Conservation (phyloP, 2,797 vertebrate species). For the Onychomys torridus region DNA sequence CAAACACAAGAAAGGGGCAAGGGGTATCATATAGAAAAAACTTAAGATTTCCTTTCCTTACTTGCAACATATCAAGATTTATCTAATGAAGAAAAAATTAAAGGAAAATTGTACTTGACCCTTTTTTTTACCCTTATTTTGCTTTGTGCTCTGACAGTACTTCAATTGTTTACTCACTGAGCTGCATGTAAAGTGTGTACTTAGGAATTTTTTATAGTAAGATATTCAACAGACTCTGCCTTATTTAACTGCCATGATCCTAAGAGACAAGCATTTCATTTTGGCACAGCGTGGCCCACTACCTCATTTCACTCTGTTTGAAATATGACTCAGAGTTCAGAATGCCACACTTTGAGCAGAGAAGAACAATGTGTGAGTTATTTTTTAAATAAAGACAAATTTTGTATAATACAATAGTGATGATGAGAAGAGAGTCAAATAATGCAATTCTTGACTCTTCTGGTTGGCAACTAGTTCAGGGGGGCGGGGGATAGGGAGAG, state of each 20-base stretch:
- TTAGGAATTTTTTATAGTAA: conserved; percentile 64
- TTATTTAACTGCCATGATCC: conserved; percentile 64
- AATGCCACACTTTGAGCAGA: conserved; percentile 65
- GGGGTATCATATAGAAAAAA: conserved; percentile 53
- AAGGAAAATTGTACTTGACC: background rate
- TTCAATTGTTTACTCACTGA: conserved; percentile 54
- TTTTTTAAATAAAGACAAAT: background rate
- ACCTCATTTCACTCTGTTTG: conserved; percentile 43
- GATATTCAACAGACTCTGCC: conserved; percentile 62
- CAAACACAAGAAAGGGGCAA: conserved; percentile 62
- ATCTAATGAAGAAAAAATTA: conserved; percentile 49
- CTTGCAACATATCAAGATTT: conserved; percentile 38
- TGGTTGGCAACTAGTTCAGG: background rate
- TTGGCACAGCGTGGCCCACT: conserved; percentile 32
- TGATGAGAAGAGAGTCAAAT: conserved; percentile 72
- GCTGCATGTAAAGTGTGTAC: conserved; percentile 75
- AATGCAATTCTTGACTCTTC: conserved; percentile 49
- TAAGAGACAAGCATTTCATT: conserved; percentile 65
- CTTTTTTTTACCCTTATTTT: conserved; percentile 67
- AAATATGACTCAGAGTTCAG: conserved; percentile 64
- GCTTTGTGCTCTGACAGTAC: conserved; percentile 55
- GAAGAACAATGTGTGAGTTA: conserved; percentile 64
- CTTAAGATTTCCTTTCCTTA: conserved; percentile 62
- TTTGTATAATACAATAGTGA: conserved; percentile 66
- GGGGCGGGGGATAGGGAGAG: too few species aligned